A percentile compares a stretch with the other conserved stretches of the same genome.
phyloP scores from a whole-genome alignment of 2,797 vertebrate species.

The Margarornis squamiger region DNA sequence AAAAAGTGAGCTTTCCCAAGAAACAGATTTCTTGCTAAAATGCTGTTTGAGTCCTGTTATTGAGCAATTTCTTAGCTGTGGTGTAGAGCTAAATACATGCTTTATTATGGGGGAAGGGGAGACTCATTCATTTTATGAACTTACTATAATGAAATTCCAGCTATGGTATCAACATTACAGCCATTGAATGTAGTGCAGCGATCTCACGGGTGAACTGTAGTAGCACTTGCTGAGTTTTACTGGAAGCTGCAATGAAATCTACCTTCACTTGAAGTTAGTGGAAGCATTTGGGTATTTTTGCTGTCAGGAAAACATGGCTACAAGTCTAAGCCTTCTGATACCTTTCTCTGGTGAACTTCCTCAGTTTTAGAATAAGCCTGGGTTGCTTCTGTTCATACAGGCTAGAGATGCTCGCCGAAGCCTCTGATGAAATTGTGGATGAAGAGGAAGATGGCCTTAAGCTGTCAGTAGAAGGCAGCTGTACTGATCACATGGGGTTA shows the following conservation, averaged over 20 bases:
- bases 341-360: background rate
- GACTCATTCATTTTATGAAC: background rate
- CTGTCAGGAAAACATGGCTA: background rate
- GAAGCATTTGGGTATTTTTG: background rate
- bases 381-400: slow-evolving; percentile 52
- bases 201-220: background rate
- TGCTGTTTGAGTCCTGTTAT: background rate
- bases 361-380: background rate
- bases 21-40: background rate
- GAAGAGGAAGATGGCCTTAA: slow-evolving; percentile 51
- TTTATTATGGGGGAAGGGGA: background rate
- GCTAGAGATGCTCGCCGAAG: slow-evolving; percentile 72
- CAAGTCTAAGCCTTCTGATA: background rate
- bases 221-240: background rate
- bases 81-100: background rate
- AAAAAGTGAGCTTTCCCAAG: background rate
- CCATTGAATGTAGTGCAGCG: background rate
- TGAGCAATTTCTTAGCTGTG: background rate
- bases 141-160: background rate
- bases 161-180: background rate
- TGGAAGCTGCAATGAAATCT: background rate
- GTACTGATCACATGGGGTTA: background rate
- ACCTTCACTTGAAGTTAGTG: background rate
- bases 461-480: background rate
- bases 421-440: slow-evolving; percentile 46